These are phyloP conservation scores for Eilema depressum DNA, from an alignment of 2,888 invertebrate species.

Conservation along the genomic window DNA sequence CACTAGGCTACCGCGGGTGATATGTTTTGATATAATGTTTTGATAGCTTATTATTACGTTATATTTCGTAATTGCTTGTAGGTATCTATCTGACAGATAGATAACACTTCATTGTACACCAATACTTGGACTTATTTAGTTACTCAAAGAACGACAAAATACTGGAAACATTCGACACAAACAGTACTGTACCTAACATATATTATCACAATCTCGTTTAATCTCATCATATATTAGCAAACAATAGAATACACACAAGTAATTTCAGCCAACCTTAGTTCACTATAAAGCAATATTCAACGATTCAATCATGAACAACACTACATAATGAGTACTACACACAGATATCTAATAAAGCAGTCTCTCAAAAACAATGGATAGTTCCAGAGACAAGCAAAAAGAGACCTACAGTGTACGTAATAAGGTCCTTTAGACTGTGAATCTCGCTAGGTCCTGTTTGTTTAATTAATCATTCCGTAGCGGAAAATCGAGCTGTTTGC, in stretches of 20 bases:
- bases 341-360: conserved; percentile 2
- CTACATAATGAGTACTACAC: background rate
- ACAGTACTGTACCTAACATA: too few relatives aligned
- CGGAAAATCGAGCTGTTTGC: conserved; percentile 79
- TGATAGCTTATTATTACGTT: too few relatives aligned
- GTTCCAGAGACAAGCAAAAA: conserved; percentile 13
- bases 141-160: too few relatives aligned
- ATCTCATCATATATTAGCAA: background rate
- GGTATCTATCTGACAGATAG: too few relatives aligned
- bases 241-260: background rate
- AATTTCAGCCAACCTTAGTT: background rate
- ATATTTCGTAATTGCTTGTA: too few relatives aligned
- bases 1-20: too few relatives aligned
- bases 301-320: background rate
- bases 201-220: too few relatives aligned
- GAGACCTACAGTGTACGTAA: conserved; percentile 8
- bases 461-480: conserved; percentile 79
- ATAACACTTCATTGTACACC: too few relatives aligned
- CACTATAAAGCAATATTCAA: background rate
- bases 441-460: conserved; percentile 52
- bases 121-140: too few relatives aligned
- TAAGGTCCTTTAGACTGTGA: conserved; percentile 31
- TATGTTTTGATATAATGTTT: too few relatives aligned
- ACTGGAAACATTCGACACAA: too few relatives aligned
- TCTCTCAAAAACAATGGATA: conserved; percentile 10